These are phyloP conservation scores for Cherax destructor DNA, from an alignment of 1,140 invertebrate species.

Conservation along the genomic window DNA sequence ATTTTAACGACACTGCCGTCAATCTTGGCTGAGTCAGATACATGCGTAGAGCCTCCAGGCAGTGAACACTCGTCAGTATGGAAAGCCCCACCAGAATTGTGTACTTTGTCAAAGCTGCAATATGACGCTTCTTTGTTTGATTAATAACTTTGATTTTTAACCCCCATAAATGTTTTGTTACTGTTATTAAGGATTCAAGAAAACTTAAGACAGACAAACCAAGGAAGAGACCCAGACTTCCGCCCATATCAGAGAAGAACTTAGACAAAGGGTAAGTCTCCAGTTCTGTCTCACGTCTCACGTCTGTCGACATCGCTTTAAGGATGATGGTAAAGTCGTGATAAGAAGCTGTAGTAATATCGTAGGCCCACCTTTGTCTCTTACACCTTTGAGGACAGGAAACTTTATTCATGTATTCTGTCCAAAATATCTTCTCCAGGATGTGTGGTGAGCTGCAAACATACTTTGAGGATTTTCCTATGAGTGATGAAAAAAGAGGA, in stretches of 20 bases:
- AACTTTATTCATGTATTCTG: background rate
- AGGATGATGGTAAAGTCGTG: background rate
- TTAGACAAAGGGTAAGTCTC: slow-evolving; percentile 46
- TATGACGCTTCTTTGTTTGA: background rate
- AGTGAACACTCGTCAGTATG: slow-evolving; percentile 11
- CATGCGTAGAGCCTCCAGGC: background rate
- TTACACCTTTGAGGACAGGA: slow-evolving; percentile 28
- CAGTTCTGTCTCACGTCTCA: slow-evolving; percentile 27
- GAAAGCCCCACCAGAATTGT: background rate
- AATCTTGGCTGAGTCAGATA: slow-evolving; percentile 31
- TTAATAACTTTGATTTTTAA: background rate
- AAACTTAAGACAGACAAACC: slow-evolving; percentile 23
- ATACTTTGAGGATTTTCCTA: background rate
- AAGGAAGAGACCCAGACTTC: slow-evolving; percentile 46
- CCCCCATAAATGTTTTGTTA: background rate
- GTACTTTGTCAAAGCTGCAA: background rate
- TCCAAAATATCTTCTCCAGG: slow-evolving; percentile 16
- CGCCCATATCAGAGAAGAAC: slow-evolving; percentile 39
- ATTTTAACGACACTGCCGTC: slow-evolving; percentile 19
- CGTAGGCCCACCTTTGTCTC: background rate
- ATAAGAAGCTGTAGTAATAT: background rate
- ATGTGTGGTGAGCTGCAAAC: slow-evolving; percentile 19
- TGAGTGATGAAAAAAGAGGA: background rate
- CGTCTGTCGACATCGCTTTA: background rate
- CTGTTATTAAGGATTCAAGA: background rate